These are phyloP conservation scores for Pentalonia nigronervosa DNA, from an alignment of 1,140 invertebrate species.

Conservation along the genomic window DNA sequence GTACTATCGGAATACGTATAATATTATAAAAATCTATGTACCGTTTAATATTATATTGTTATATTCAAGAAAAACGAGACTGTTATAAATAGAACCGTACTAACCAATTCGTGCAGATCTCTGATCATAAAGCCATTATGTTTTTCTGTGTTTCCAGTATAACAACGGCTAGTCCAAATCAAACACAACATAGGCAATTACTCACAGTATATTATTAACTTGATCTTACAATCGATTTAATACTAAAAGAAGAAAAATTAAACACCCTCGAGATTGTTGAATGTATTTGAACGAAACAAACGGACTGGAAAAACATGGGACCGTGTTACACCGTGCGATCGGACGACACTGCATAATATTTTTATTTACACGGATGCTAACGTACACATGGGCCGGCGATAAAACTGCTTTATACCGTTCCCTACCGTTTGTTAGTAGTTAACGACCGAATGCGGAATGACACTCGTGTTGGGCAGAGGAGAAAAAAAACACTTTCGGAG, in stretches of 20 bases:
- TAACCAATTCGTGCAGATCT: not conserved
- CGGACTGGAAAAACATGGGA: slow-evolving; percentile 45
- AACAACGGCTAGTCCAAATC: not conserved
- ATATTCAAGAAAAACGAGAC: not conserved
- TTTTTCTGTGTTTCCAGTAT: not conserved
- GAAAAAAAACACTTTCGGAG: not conserved
- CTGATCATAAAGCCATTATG: not conserved
- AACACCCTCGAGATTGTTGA: not conserved
- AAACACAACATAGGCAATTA: not conserved
- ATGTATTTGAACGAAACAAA: not conserved
- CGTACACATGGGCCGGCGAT: slow-evolving; percentile 37
- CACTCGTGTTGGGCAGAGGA: not conserved
- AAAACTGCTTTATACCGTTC: slow-evolving; percentile 45
- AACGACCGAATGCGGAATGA: slow-evolving; percentile 27
- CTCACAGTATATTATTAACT: not conserved
- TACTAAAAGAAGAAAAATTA: not conserved
- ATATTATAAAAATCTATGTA: not conserved
- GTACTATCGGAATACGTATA: not conserved
- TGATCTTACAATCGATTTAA: not conserved
- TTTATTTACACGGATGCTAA: slow-evolving; percentile 36
- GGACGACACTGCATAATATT: slow-evolving; percentile 34
- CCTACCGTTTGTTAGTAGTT: slow-evolving; percentile 10
- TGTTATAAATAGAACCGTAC: not conserved
- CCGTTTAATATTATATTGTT: not conserved
- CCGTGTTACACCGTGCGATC: slow-evolving; percentile 29